Base-by-base conservation (phyloP, 2,113 vertebrate genomes). In the Malurus alboscapulatus region DNA sequence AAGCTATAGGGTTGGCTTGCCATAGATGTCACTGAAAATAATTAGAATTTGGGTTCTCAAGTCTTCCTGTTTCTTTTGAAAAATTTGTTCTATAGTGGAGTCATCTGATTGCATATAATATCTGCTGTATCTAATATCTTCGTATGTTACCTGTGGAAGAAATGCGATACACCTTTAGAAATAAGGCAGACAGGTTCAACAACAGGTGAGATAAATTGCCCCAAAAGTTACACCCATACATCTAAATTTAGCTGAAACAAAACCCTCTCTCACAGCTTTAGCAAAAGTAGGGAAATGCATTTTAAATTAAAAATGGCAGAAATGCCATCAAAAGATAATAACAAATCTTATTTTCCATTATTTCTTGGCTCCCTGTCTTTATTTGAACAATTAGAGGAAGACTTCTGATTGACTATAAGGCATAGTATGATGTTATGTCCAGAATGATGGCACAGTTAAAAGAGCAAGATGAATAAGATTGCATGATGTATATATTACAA, bases 401-500 rank as follows among this genome's bases (percentile, higher is more conserved):
- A 45, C 12, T 18, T 59, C 38, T 76, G 40, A 27, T 24, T 67
- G 75, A 20, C 27, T 47, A 34, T 47, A 38, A 47, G 16, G 2
- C 17, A 44, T 16, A 42, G 16, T 10, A 44, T 63, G 50, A 62
- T 71, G 10, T 29, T 7, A 42, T 53, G 45, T 86, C 21, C 61
- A 57, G 45, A 82, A 61, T 40, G 15, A 68, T 7, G 68, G 12
- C n/a, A 36, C 27, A 67, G 15, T 21, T 48, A 87, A 83, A 82
- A 55, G 51, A 12, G 12, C 34, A 62, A 69, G 29, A 12, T 62
- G 47, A 69, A 38, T 63, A 11, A 27, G 18, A 7, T 24, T 44
- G n/a, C 13, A 3, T 62, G 42, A 38, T 11, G 34, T 18, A 12
- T 0, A 0, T 17, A n/a, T 48, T 59, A 50, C 5, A 72, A 75